Base-by-base conservation (phyloP, 2,888 invertebrate genomes). In the Strigamia transsilvanica region DNA sequence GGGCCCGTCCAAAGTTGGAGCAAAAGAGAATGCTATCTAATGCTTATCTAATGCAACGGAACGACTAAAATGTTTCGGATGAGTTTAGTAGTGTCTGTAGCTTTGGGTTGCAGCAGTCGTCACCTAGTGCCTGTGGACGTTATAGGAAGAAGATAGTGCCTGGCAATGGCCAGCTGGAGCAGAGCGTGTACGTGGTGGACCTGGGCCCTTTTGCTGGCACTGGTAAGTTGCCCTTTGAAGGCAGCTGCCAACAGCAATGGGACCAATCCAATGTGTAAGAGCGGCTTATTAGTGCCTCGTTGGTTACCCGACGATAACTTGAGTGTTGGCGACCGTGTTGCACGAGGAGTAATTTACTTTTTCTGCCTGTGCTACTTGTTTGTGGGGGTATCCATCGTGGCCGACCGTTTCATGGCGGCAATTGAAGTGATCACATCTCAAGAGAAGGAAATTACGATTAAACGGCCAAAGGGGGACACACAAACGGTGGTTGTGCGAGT, bases 391-490 rank as follows among this genome's bases (percentile, higher is more conserved):
- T 98, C 99, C 85, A 98, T 99, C 88, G 94, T 99, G 85, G 98
- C 99, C 85, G 99, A 99, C 88, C 93, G 98, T 83, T 99, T 99
- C 90, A 99, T 99, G 99, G 97, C 97, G 66, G 94, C 98, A 86
- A 99, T 99, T 88, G 99, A 99, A 91, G 98, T 97, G 85, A 99
- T 99, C 88, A 99, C 99, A 81, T 98, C 98, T 0, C 94, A 97
- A 88, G 99, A 99, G 88, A 94, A 96, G 86, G 96, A 97, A 88
- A 94, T 99, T 86, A 93, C 93, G 86, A 93, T 99, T 83, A 94
- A 95, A 86, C 94, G 94, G 85, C 93, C 94, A 84, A 94, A 94
- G 86, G 95, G 96, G 84, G 95, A 96, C 84, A 92, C 92, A 15
- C 95, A 97, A 87, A 94, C 95, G 85, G 91, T 99, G 73, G 94